phyloP scores from a whole-genome alignment of 2,888 invertebrate genomes.

The Diarsia brunnea region DNA sequence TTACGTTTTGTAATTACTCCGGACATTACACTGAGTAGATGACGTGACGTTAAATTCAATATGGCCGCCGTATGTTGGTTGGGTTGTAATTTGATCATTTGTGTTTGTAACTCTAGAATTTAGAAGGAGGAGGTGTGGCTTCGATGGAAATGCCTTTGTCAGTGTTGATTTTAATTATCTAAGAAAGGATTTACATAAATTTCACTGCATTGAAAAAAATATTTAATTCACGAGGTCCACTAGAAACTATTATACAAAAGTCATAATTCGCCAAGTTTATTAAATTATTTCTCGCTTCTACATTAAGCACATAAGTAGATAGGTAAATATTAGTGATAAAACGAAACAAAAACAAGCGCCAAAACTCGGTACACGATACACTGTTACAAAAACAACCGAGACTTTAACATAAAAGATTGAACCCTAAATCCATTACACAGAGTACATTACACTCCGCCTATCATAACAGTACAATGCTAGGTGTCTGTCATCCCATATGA shows the following conservation, averaged over 20 bases:
- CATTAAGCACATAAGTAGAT: too few relatives aligned
- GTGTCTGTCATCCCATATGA: background rate
- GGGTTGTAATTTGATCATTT: conserved; percentile 1
- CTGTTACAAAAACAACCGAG: background rate
- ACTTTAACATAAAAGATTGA: background rate
- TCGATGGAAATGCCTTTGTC: background rate
- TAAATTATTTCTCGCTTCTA: too few relatives aligned
- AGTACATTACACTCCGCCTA: background rate
- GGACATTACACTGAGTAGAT: conserved; percentile 18
- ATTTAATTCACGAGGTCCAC: too few relatives aligned
- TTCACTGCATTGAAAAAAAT: background rate
- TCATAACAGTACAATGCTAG: background rate
- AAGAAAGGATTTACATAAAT: background rate
- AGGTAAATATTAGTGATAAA: too few relatives aligned
- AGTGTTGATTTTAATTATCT: background rate
- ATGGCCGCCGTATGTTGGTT: conserved; percentile 12
- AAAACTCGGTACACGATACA: background rate
- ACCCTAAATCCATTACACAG: background rate
- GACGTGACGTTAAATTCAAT: conserved; percentile 28
- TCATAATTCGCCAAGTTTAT: too few relatives aligned
- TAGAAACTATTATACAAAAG: too few relatives aligned
- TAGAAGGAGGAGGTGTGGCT: background rate
- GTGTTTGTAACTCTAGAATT: background rate
- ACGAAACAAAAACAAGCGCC: background rate
- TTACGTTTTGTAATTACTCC: conserved; percentile 43